A percentile compares a stretch with the other conserved stretches of the same genome.
Evolutionary conservation across 2,113 vertebrate species (phyloP).

Genomic region (Eupsittula cactorum): DNA sequence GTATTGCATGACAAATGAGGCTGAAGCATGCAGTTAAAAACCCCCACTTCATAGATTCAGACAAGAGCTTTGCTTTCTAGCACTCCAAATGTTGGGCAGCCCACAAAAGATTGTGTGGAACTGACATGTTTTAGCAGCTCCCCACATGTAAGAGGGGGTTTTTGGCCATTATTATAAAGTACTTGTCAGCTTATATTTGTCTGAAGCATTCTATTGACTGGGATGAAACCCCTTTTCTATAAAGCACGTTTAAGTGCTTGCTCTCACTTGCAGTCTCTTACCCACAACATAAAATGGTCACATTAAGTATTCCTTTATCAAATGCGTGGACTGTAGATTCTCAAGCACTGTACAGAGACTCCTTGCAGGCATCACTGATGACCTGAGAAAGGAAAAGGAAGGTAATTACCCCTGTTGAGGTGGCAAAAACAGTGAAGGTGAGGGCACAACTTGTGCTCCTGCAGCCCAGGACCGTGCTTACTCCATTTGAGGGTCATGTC

Average conservation of each 20-base stretch:
- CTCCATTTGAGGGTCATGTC: accelerated
- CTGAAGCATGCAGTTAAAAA: neutral
- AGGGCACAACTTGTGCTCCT: neutral
- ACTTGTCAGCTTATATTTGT: neutral
- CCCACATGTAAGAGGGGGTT: neutral
- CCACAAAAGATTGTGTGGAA: neutral
- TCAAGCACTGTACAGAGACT: accelerated
- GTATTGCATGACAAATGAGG: constrained; percentile 49
- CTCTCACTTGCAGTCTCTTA: neutral
- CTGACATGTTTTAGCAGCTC: neutral
- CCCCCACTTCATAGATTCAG: neutral
- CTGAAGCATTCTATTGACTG: neutral
- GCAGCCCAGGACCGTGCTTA: accelerated
- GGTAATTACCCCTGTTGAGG: neutral
- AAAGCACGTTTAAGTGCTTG: neutral
- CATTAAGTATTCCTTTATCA: neutral
- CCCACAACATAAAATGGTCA: neutral
- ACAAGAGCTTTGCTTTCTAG: constrained; percentile 6
- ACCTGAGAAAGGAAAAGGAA: neutral
- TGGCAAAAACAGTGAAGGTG: too few species aligned
- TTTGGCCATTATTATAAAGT: neutral
- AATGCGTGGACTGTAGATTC: neutral
- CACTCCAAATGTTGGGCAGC: neutral
- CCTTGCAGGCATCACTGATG: neutral
- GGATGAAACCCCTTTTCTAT: neutral